A percentile compares a stretch with the other conserved stretches of the same genome.
phyloP scores from a whole-genome alignment of 2,113 vertebrate genomes.

The Synchiropus splendidus region DNA sequence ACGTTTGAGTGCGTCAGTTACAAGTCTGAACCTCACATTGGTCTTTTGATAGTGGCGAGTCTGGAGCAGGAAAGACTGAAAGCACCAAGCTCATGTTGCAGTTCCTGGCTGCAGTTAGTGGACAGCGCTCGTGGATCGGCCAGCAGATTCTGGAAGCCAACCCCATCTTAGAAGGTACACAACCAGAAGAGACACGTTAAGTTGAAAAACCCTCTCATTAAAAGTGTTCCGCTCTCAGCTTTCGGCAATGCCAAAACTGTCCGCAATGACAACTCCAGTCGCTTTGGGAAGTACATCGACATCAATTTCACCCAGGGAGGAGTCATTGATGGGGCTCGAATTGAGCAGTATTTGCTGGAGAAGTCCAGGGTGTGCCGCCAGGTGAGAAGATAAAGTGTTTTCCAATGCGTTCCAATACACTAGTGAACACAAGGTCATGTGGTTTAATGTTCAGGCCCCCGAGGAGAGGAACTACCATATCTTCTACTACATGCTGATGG shows the following conservation, averaged over 20 bases:
- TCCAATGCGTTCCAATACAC: neutral
- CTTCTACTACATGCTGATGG: slow-evolving; percentile 93
- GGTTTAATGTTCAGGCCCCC: slow-evolving; percentile 64
- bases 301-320: slow-evolving; percentile 77
- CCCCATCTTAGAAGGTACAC: slow-evolving; percentile 81
- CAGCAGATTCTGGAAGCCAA: slow-evolving; percentile 95
- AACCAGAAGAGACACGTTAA: neutral
- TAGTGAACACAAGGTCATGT: neutral
- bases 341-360: slow-evolving; percentile 94
- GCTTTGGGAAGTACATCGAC: slow-evolving; percentile 95
- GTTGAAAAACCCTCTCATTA: neutral
- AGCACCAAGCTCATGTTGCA: slow-evolving; percentile 92
- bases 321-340: slow-evolving; percentile 81
- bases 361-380: slow-evolving; percentile 94
- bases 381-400: slow-evolving; percentile 55
- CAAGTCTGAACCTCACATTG: too few species aligned
- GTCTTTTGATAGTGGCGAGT: slow-evolving; percentile 76
- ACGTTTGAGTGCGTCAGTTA: too few species aligned
- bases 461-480: slow-evolving; percentile 95
- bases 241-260: slow-evolving; percentile 96
- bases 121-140: slow-evolving; percentile 93
- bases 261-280: slow-evolving; percentile 94
- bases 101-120: slow-evolving; percentile 86
- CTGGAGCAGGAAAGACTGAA: slow-evolving; percentile 94
- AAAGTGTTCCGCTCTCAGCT: slow-evolving; percentile 55